Evolutionary conservation across 2,888 invertebrate species (phyloP).

Genomic region (Drosophila nigricruria): DNA sequence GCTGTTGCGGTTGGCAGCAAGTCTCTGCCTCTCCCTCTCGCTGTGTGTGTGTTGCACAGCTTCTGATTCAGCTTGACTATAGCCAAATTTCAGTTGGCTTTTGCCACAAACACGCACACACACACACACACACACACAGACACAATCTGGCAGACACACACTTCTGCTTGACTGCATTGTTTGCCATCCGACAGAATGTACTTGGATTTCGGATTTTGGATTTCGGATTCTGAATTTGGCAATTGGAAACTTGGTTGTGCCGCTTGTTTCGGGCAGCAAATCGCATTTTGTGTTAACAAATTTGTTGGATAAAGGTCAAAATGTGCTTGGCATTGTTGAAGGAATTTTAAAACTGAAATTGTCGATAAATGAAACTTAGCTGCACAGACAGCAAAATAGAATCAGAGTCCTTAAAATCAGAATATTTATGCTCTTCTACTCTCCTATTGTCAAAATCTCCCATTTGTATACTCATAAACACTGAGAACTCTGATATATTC

Average conservation of each 20-base stretch:
- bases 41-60: constrained; percentile 19
- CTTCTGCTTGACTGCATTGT: constrained; percentile 50
- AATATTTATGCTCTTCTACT: background rate
- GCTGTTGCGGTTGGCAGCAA: constrained; percentile 65
- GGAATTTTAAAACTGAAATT: background rate
- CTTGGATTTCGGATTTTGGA: constrained; percentile 54
- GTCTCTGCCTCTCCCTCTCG: constrained; percentile 3
- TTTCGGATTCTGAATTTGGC: constrained; percentile 52
- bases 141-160: constrained; percentile 11
- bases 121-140: constrained; percentile 10
- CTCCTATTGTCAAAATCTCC: background rate
- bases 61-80: constrained; percentile 35
- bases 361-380: background rate
- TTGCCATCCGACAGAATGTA: constrained; percentile 61
- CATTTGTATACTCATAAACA: background rate
- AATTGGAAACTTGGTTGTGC: constrained; percentile 35
- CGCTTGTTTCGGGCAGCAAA: constrained; percentile 28
- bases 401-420: background rate
- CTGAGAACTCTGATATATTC: background rate
- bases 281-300: constrained; percentile 29
- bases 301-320: constrained; percentile 6
- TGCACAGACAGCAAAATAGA: background rate
- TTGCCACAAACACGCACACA: constrained; percentile 32
- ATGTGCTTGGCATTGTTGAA: background rate
- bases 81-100: constrained; percentile 64